Evolutionary conservation across 1,140 invertebrate genomes (phyloP).

Genomic region (Nilaparvata lugens): DNA sequence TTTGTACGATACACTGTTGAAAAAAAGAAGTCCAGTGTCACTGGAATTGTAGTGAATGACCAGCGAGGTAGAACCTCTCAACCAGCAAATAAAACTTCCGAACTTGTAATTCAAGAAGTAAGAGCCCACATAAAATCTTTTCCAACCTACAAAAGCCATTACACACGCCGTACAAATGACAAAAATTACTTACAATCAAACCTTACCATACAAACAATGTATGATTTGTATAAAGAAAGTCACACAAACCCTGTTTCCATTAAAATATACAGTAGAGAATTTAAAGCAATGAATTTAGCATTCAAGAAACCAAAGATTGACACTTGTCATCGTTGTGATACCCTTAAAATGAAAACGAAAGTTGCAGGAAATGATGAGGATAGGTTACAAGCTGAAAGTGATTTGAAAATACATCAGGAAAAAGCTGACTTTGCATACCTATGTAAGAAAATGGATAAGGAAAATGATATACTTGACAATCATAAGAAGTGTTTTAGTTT

Average conservation of each 20-base stretch:
- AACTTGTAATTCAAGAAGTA: no score
- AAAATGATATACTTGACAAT: conserved; percentile 9
- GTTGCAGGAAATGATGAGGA: conserved; percentile 1
- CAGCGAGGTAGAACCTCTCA: no score
- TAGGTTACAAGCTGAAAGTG: background rate
- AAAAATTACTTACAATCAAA: no score
- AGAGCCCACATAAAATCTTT: no score
- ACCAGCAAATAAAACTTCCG: no score
- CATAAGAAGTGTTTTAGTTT: conserved; percentile 24
- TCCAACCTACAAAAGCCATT: no score
- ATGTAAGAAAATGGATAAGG: conserved; percentile 5
- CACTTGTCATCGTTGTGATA: conserved; percentile 21
- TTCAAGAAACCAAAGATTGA: conserved; percentile 20
- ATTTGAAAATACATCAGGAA: conserved; percentile 7
- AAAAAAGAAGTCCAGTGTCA: no score
- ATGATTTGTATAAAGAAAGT: no score
- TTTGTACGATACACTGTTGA: no score
- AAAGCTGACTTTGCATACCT: conserved; percentile 11
- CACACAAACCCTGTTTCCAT: background rate
- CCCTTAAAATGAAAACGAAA: conserved; percentile 15
- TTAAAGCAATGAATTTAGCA: conserved; percentile 15
- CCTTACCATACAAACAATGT: no score
- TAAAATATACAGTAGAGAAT: conserved; percentile 5
- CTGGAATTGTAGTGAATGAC: no score
- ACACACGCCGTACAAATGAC: no score